phyloP scores from a whole-genome alignment of 1,140 invertebrate species.

The Orius laevigatus region DNA sequence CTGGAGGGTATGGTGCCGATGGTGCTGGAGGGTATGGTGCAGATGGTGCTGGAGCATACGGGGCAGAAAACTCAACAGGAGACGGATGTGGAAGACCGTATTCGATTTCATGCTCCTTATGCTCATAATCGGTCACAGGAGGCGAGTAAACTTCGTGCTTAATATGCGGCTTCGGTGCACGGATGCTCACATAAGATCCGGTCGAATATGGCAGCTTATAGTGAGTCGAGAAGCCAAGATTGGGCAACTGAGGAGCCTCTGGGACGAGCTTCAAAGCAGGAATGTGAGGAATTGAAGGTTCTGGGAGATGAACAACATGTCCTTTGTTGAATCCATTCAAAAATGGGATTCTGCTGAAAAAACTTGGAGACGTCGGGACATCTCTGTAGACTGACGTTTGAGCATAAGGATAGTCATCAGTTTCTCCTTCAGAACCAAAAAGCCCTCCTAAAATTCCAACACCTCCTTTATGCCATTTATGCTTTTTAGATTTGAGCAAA shows the following conservation, averaged over 20 bases:
- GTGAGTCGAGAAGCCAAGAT: conserved; percentile 8
- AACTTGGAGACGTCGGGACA: neutral
- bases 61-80: too few species aligned
- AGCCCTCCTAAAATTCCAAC: conserved; percentile 1
- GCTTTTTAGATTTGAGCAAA: neutral
- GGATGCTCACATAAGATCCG: conserved; percentile 13
- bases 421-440: neutral
- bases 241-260: conserved; percentile 10
- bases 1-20: too few species aligned
- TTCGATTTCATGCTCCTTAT: too few species aligned
- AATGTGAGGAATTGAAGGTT: conserved; percentile 12
- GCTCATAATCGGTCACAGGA: too few species aligned
- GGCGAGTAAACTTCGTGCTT: too few species aligned
- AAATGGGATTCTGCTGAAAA: conserved; percentile 9
- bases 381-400: conserved; percentile 1
- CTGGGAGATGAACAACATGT: conserved; percentile 9
- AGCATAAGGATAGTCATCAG: conserved; percentile 5
- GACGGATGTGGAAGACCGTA: too few species aligned
- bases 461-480: conserved; percentile 1
- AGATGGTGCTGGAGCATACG: too few species aligned
- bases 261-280: conserved; percentile 6
- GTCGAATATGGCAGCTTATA: conserved; percentile 4
- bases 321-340: neutral
- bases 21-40: too few species aligned
- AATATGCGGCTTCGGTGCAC: too few species aligned